These are phyloP conservation scores for Hippopotamyrus pictus DNA, from an alignment of 2,797 vertebrate genomes.

Conservation along the genomic window DNA sequence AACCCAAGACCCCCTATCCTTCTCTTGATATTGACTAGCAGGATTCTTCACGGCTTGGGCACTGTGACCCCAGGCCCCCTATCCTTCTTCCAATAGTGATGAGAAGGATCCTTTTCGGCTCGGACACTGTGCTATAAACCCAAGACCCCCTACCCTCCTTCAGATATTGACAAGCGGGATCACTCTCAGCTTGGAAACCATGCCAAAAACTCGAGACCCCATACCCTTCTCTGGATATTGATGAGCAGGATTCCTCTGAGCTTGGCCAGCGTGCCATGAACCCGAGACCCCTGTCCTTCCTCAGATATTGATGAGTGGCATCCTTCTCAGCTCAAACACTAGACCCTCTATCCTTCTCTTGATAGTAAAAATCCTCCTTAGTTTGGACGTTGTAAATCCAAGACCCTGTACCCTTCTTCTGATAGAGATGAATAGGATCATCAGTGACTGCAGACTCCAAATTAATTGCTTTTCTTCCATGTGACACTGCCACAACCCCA, in stretches of 20 bases:
- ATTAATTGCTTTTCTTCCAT: neutral
- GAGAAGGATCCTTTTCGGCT: neutral
- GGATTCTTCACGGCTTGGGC: neutral
- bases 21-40: slow-evolving; percentile 19
- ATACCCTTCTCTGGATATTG: slow-evolving; percentile 32
- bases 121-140: neutral
- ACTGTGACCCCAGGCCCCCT: neutral
- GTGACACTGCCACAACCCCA: neutral
- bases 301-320: neutral
- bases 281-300: slow-evolving; percentile 13
- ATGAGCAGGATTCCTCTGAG: neutral
- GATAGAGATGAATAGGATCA: slow-evolving; percentile 6
- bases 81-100: neutral
- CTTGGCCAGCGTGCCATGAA: neutral
- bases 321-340: neutral
- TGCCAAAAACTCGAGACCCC: neutral
- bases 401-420: neutral
- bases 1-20: slow-evolving; percentile 18
- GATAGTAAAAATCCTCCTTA: neutral
- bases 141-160: neutral
- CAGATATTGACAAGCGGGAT: neutral
- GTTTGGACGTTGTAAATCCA: neutral
- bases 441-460: neutral
- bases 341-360: neutral
- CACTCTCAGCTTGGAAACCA: neutral